Evolutionary conservation across 2,888 invertebrate species (phyloP).

Genomic region (Orchesellides sinensis): DNA sequence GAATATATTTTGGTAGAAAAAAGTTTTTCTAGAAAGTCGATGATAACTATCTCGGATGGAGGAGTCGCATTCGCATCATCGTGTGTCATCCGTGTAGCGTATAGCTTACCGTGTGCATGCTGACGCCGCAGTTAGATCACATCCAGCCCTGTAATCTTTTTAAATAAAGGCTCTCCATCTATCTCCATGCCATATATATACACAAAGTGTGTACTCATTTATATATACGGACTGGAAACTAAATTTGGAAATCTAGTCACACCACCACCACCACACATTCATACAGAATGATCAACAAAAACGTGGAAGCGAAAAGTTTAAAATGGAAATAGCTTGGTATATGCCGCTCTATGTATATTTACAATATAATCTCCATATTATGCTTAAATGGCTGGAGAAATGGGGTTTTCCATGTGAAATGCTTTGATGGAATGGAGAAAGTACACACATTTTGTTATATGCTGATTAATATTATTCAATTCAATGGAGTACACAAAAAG

Average conservation of each 20-base stretch:
- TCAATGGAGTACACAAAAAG: too few species aligned
- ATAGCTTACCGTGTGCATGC: background rate
- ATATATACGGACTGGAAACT: background rate
- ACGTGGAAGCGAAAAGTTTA: too few species aligned
- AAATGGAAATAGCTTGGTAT: background rate
- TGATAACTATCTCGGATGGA: too few species aligned
- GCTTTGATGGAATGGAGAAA: slow-evolving; percentile 13
- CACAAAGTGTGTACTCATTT: background rate
- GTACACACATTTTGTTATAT: too few species aligned
- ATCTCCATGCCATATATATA: slow-evolving; percentile 16
- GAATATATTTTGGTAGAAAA: too few species aligned
- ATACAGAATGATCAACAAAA: too few species aligned
- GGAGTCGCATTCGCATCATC: too few species aligned
- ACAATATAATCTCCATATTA: background rate
- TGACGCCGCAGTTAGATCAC: slow-evolving; percentile 17
- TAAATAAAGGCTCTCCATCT: slow-evolving; percentile 19
- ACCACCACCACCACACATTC: too few species aligned
- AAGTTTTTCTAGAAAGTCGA: too few species aligned
- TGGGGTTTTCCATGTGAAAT: background rate
- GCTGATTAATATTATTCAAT: too few species aligned
- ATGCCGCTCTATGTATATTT: background rate
- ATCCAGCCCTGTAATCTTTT: slow-evolving; percentile 20
- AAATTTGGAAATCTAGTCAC: slow-evolving; percentile 16
- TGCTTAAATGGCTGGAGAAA: background rate
- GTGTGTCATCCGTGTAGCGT: too few species aligned